Percentiles rank a stretch among this genome's conserved stretches.
Conservation (phyloP, 2,888 invertebrate genomes). For the Habroteleia sp. region DNA sequence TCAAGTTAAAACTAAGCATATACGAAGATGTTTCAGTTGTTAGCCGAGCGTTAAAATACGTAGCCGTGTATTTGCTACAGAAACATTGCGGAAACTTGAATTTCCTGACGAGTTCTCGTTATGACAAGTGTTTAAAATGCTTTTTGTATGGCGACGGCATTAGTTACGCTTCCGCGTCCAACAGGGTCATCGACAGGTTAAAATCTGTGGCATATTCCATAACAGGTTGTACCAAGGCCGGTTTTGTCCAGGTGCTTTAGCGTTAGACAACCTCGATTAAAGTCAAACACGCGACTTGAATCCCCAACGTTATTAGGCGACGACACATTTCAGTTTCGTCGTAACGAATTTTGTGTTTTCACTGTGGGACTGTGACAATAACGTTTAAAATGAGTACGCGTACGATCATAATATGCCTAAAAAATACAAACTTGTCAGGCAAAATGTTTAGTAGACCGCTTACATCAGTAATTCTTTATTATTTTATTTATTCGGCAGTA, state of each 20-base stretch:
- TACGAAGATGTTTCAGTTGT: no score
- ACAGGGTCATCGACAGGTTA: slow-evolving; percentile 75
- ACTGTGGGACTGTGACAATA: slow-evolving; percentile 1
- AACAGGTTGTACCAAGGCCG: slow-evolving; percentile 76
- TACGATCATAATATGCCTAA: background rate
- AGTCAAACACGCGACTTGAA: slow-evolving; percentile 67
- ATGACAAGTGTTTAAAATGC: slow-evolving; percentile 27
- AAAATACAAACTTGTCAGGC: slow-evolving; percentile 4
- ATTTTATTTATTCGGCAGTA: no score
- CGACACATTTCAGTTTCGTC: slow-evolving; percentile 3
- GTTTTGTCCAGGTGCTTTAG: slow-evolving; percentile 68
- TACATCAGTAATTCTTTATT: slow-evolving; percentile 16
- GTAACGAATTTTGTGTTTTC: background rate
- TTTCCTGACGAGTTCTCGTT: slow-evolving; percentile 44
- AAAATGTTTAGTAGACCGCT: slow-evolving; percentile 10
- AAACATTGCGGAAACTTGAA: slow-evolving; percentile 43
- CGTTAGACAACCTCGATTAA: slow-evolving; percentile 61
- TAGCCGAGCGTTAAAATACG: no score
- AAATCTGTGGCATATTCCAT: slow-evolving; percentile 73
- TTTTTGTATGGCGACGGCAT: slow-evolving; percentile 68
- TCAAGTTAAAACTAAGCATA: no score
- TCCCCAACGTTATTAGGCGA: slow-evolving; percentile 43
- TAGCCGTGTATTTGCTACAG: background rate
- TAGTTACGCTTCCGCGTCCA: slow-evolving; percentile 69
- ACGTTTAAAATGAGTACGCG: slow-evolving; percentile 6